Conservation (phyloP, 2,113 vertebrate genomes). For the Silurus asotus region DNA sequence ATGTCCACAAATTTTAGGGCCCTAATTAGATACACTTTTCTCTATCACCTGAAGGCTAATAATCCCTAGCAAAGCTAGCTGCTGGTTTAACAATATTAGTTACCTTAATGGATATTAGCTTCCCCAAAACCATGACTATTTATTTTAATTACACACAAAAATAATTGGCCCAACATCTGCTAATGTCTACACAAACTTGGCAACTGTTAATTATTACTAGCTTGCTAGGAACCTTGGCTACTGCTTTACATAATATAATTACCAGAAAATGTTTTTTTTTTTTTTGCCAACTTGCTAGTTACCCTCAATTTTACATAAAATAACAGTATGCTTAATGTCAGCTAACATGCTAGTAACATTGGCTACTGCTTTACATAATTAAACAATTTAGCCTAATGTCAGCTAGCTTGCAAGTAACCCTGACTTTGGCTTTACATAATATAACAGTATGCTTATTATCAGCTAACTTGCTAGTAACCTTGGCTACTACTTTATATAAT, state of each 20-base stretch:
- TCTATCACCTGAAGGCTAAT: not conserved
- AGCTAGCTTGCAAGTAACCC: not conserved
- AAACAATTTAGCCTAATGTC: not conserved
- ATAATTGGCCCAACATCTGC: not conserved
- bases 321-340: not conserved
- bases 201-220: not conserved
- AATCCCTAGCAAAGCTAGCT: not conserved
- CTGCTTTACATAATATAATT: not conserved
- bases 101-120: not conserved
- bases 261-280: not conserved
- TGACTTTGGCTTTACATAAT: not conserved
- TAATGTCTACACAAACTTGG: not conserved
- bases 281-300: not conserved
- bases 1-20: not conserved
- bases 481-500: not conserved
- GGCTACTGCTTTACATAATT: not conserved
- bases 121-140: not conserved
- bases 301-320: not conserved
- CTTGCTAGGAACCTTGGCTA: not conserved
- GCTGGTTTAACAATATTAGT: not conserved
- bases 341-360: not conserved
- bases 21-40: not conserved
- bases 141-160: not conserved
- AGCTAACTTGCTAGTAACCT: not conserved
- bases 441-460: too few relatives aligned